Base-by-base conservation (phyloP, 2,113 vertebrate species). In the Ploceus nigricollis region DNA sequence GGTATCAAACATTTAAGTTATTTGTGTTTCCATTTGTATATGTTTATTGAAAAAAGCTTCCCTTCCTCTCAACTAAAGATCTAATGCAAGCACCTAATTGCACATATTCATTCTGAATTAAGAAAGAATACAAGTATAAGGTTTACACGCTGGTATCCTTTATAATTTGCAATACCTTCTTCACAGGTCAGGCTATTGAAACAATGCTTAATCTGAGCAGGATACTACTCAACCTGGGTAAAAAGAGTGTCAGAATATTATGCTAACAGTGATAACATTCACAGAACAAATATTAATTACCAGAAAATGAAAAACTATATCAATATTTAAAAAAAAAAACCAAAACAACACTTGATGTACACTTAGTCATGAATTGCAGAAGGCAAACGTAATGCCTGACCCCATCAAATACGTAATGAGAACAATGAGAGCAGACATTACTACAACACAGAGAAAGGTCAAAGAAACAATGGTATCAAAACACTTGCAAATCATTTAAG, bases 371-470 rank as follows among this genome's bases (percentile, higher is more conserved):
- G 71, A 88, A 68, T 79, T 96, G 82, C 93, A 86, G 77, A 94
- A 97, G 82, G 95, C 87, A 97, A 97, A 98, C 89, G 57, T 91
- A 96, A 97, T 95, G 95, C 86, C 98, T 78, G 96, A 98, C 96
- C 90, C 97, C 97, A 98, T 93, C 96, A 89, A 95, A 58, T 89
- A 95, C 3, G 3, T 73, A 86, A 97, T 94, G 98, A 97, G 93
- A 98, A 98, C 97, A 95, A 96, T 95, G 97, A 97, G 81, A 97
- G 97, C 95, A 97, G 97, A 98, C 98, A 69, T 12, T 96, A 97
- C 88, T 92, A 97, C 89, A 90, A 97, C 97, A 97, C 95, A 96
- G 91, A 93, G 90, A 94, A 78, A 93, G 91, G 90, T 95, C 94
- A 94, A 90, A 97, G 89, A 96, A 97, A 97, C 44, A 79, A 97